Conservation (phyloP, 2,113 vertebrate species). For the Pangasianodon gigas region DNA sequence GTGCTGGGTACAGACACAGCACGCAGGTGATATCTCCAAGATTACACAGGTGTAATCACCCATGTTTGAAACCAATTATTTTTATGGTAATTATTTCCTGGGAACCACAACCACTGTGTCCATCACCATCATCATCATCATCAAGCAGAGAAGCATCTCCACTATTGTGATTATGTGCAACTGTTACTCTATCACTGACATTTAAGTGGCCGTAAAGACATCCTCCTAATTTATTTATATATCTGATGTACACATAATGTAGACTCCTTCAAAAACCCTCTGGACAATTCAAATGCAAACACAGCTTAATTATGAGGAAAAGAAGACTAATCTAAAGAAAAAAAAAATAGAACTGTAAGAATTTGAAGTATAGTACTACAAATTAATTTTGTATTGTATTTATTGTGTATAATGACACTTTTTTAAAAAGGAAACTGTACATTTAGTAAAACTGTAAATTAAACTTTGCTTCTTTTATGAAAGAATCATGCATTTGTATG, state of each 20-base stretch:
- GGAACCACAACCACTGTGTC: background rate
- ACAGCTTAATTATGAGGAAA: constrained; percentile 72
- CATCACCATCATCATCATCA: background rate
- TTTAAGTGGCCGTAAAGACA: constrained; percentile 12
- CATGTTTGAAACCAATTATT: background rate
- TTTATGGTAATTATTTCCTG: background rate
- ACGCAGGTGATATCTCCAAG: background rate
- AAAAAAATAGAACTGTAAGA: constrained; percentile 73
- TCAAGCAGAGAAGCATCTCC: background rate
- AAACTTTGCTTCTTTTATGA: constrained; percentile 93
- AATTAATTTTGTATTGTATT: constrained; percentile 99
- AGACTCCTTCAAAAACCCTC: constrained; percentile 61
- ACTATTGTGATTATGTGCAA: background rate
- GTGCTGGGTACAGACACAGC: background rate
- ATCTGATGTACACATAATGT: constrained; percentile 39
- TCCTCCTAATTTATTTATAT: constrained; percentile 39
- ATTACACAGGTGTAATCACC: background rate
- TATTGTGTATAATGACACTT: constrained; percentile 94
- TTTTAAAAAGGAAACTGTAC: constrained; percentile 93
- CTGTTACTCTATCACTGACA: constrained; percentile 13
- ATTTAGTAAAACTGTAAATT: constrained; percentile 99
- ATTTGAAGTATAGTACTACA: constrained; percentile 94
- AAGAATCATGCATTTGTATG: constrained; percentile 55
- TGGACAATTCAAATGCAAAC: constrained; percentile 77
- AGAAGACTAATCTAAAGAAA: constrained; percentile 76